Conservation (phyloP, 2,797 vertebrate genomes). For the Malacoraja senta region DNA sequence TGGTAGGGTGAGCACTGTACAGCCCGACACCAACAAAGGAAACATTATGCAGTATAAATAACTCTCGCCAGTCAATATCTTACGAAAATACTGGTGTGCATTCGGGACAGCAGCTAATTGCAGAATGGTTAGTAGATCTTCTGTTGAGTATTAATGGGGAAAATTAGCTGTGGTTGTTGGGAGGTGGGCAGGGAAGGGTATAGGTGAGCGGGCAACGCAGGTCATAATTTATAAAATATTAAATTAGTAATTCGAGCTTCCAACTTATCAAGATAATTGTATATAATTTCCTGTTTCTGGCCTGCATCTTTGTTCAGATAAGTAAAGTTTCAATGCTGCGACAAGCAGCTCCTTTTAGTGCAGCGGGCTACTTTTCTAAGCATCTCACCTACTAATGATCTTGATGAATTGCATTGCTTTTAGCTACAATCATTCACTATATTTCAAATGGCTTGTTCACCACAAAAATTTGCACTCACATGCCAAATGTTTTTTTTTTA, state of each 20-base stretch:
- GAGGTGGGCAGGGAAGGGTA: no score
- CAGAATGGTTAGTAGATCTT: background rate
- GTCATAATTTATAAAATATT: background rate
- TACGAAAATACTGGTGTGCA: background rate
- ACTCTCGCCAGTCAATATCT: background rate
- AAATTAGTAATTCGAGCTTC: background rate
- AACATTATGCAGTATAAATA: background rate
- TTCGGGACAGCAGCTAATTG: background rate
- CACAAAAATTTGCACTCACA: background rate
- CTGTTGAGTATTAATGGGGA: background rate
- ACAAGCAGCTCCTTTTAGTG: background rate
- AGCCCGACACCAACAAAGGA: conserved; percentile 1
- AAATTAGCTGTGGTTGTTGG: background rate
- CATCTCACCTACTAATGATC: background rate
- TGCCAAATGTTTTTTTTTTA: background rate
- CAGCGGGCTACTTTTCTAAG: background rate
- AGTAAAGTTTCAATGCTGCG: background rate
- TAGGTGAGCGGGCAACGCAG: background rate
- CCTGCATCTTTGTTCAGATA: background rate
- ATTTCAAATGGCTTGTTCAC: background rate
- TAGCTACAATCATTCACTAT: conserved; percentile 7
- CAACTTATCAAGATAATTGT: background rate
- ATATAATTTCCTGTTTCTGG: background rate
- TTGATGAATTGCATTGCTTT: conserved; percentile 5
- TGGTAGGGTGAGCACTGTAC: background rate